Evolutionary conservation across 2,888 invertebrate genomes (phyloP), one percentile per base, ranked within the genome.

Genomic region (Agrotis clavis): DNA sequence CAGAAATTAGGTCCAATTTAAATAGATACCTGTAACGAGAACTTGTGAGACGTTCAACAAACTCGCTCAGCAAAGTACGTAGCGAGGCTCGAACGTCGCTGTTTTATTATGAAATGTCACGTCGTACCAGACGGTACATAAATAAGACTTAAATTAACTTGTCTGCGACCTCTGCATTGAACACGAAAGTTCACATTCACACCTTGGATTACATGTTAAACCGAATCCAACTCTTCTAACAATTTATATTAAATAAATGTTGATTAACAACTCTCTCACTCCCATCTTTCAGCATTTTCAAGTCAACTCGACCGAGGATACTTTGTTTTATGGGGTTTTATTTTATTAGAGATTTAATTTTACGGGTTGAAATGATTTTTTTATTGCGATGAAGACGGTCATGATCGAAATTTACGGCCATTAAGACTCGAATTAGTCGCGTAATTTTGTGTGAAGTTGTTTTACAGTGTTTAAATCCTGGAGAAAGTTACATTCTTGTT

Each of bases 51-150:
- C 92, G 90, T 92, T 92, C 90, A 92, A 94, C 90, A 93, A 94
- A 94, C 92, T 94, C 84, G 83, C 82, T 86, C 73, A 77, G 78
- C 87, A 85, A 88, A 91, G 90, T 90, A 89, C 89, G 87, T 87
- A 86, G 88, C 88, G 87, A 89, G 88, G 81, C 86, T 86, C 87
- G 89, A 92, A 90, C 87, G 87, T 89, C 88, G 89, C 86, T 90
- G 92, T 94, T 94, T 94, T 94, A 94, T 94, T 95, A 92, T 92
- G 91, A 94, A 95, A 95, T 95, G 94, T 95, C 95, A 94, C 92
- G 87, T 91, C 89, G 92, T 90, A 90, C 93, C 94, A 96, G 95
- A 94, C 95, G 91, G 92, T 93, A 93, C 93, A 95, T 94, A 96
- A 95, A 95, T 95, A 95, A 94, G 90, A 92, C 91, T 88, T n/a